Base-by-base conservation (phyloP, 2,888 invertebrate species). In the Sturmia bella region DNA sequence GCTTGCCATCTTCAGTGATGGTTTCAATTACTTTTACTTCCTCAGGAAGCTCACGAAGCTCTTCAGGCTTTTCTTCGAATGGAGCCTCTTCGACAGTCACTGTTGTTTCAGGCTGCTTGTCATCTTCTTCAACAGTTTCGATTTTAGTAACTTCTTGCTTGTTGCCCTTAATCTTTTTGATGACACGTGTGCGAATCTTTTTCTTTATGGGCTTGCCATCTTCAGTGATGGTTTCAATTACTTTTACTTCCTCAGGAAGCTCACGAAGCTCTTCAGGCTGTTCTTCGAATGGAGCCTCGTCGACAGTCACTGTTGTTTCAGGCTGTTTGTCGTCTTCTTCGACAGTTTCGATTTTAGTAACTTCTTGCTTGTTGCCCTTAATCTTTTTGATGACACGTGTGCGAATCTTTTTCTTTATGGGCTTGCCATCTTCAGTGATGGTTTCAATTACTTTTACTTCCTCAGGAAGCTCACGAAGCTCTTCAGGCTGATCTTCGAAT, bases 401-500 rank as follows among this genome's bases (percentile, higher is more conserved):
- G 11, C 82, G 78, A 74, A 72, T 83, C 79, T 3, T 80, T 80
- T 41, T 76, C 7, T 72, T 72, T n/a, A 7, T 72, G 0, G 61
- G 78, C n/a, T 82, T 85, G 21, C 84, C 84, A 7, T 85, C 85
- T 75, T 85, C 84, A 21, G 84, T 61, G 24, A 85, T 76, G 0
- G 83, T 79, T 73, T 85, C 84, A 21, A 85, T 80, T 50, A 84
- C 80, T 11, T 69, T 80, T 7, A 85, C 83, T 76, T 85, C 84
- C 78, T 85, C 72, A n/a, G 72, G 72, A 52, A 72, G 50, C 6
- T 72, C 72, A 2, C 9, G 9, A 0, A 72, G 0, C 0, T 50
- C 17, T 52, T 72, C 72, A 0, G 72, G 41, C 32, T 41, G 15
- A 2, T 63, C 19, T 32, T 63, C 32, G 27, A 32, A 0, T 32